Percentiles rank a stretch among this genome's conserved stretches.
These are phyloP conservation scores for Gallinago jamesoni DNA, from an alignment of 2,113 vertebrate species.

Conservation along the genomic window DNA sequence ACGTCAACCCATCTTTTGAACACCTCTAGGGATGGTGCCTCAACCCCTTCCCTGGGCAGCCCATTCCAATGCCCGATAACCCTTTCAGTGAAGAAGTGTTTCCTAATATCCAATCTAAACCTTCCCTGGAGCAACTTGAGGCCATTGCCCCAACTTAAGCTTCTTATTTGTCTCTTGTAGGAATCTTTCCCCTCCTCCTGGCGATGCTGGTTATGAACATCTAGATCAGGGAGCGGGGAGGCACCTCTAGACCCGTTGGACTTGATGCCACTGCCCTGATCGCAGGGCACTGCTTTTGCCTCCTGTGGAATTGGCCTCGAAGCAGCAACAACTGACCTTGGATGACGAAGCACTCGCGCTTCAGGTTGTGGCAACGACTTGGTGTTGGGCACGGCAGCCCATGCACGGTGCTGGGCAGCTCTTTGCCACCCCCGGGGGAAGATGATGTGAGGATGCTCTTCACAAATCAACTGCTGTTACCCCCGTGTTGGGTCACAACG, in stretches of 20 bases:
- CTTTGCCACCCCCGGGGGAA: background rate
- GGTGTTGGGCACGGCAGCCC: background rate
- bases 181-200: constrained; percentile 34
- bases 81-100: too few relatives aligned
- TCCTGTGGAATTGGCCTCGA: background rate
- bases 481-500: rapidly evolving
- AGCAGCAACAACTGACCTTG: background rate
- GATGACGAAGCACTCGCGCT: background rate
- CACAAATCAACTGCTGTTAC: too few relatives aligned
- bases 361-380: too few relatives aligned
- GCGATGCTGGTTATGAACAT: background rate
- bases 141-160: background rate
- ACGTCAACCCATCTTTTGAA: too few relatives aligned
- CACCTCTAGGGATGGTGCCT: too few relatives aligned
- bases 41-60: too few relatives aligned
- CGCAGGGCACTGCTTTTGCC: background rate
- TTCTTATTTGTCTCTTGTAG: background rate
- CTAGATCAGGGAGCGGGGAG: background rate
- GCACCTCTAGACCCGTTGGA: background rate
- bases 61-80: too few relatives aligned
- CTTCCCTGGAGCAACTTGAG: too few relatives aligned
- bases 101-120: too few relatives aligned
- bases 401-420: rapidly evolving
- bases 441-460: too few relatives aligned
- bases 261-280: background rate